Evolutionary conservation across 2,888 invertebrate genomes (phyloP), one percentile per base, ranked within the genome.

Genomic region (Alloplasta piceator): DNA sequence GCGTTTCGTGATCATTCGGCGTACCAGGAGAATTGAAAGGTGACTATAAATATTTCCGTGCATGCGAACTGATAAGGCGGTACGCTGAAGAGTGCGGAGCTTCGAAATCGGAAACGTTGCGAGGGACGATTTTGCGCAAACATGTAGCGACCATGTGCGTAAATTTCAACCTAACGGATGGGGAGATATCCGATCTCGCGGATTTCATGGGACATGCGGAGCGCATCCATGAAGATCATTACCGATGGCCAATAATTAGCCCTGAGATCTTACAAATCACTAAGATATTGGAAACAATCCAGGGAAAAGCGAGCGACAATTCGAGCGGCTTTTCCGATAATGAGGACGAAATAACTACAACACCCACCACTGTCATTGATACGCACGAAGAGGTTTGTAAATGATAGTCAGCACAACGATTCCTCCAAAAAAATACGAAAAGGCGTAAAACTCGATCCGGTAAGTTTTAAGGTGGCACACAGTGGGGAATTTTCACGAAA

Each of bases 91-190:
- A 70, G 43, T 83, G 84, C 48, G 82, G 78, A 1, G 85, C 84
- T 9, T 26, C 75, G 61, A 52, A 67, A 5, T 85, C 86, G 2
- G 52, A 72, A 9, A 70, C 77, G 0, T 60, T 86, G 4, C 81
- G 85, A 5, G 83, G 82, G 7, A 85, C 82, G 1, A 46, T 55
- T n/a, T 52, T 86, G 3, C 58, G 86, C 6, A 85, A 86, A 41
- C 84, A 86, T 56, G 41, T 85, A 5, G 85, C 85, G 1, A 85
- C 83, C 0, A 83, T 80, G 67, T 85, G 84, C 55, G 60, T 76
- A 0, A 72, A 64, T 38, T 61, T 79, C 3, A 77, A 79, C 64
- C 75, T 84, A 5, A 26, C 70, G 7, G 77, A 67, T 1, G 60
- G 55, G 52, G 55, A 82, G 61, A 43, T 79, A 0, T 58, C 75